A percentile compares a stretch with the other conserved stretches of the same genome.
phyloP scores from a whole-genome alignment of 2,797 vertebrate species.

The Tiaroga cobitis region DNA sequence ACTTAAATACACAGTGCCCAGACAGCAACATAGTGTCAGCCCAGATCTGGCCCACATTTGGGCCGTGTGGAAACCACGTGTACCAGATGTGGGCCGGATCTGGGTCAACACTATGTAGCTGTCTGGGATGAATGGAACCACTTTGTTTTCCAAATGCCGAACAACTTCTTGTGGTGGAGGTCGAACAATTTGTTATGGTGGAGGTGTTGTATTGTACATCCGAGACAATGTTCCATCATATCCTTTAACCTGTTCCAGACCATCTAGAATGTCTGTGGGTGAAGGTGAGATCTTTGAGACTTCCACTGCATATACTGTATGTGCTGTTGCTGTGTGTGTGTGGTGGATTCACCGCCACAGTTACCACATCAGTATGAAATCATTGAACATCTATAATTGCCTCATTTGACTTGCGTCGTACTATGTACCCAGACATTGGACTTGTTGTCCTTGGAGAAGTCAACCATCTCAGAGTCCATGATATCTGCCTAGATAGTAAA shows the following conservation, averaged over 20 bases:
- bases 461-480: neutral
- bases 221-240: neutral
- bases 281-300: neutral
- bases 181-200: neutral
- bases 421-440: neutral
- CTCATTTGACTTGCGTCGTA: neutral
- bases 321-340: slow-evolving; percentile 32
- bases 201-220: neutral
- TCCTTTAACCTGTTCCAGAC: neutral
- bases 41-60: too few relatives aligned
- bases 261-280: slow-evolving; percentile 33
- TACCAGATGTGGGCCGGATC: too few relatives aligned
- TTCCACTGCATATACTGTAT: slow-evolving; percentile 4
- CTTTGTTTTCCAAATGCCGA: neutral
- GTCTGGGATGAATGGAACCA: neutral
- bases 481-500: neutral
- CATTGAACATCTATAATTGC: neutral
- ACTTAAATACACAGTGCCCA: too few relatives aligned
- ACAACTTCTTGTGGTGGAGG: neutral
- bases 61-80: too few relatives aligned
- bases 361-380: slow-evolving; percentile 27
- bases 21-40: neutral
- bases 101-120: too few relatives aligned
- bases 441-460: neutral
- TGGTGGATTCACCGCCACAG: slow-evolving; percentile 8